Evolutionary conservation across 2,113 vertebrate species (phyloP), one percentile per base, ranked within the genome.

Genomic region (Haliaeetus leucogaster): DNA sequence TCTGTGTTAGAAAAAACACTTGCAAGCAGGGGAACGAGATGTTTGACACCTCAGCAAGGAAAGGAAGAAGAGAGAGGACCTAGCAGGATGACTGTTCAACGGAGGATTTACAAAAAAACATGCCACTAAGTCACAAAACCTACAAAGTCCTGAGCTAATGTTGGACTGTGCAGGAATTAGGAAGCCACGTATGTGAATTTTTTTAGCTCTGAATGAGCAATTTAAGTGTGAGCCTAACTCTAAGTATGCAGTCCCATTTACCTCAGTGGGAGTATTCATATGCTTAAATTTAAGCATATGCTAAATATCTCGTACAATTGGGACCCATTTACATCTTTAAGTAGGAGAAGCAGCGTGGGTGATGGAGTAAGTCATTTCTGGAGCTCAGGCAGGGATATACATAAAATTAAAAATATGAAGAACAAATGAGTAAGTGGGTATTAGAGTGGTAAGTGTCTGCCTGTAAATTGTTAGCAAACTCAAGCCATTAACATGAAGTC

Each of bases 321-420:
- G 86, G 89, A 94, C 38, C 66, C 89, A 89, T 95, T 94, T 85
- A 40, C 71, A 91, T 94, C 90, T 58, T 86, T 84, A 95, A 90
- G 74, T 66, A 93, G 78, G 86, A 94, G 70, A 96, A 85, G 45
- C 42, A 77, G 42, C 18, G 59, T 91, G 89, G 91, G 78, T 93
- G 94, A 90, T 77, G 55, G 86, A 90, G 74, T 87, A 94, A 95
- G 70, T 95, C 6, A 87, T 93, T 93, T 96, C 78, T 93, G 62
- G 32, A 91, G 62, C 83, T 70, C 83, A 87, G 78, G 42, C 74
- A 88, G 38, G n/a, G 38, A 52, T 82, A 86, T 62, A 72, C 20
- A 80, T 73, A 89, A 94, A 89, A 87, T 77, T 91, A 68, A 89
- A 89, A 85, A 83, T 62, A 88, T 29, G 43, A 85, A 87, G 91